Percentiles rank a stretch among this genome's conserved stretches.
Conservation (phyloP, 1,140 invertebrate genomes). For the Mercenaria mercenaria region DNA sequence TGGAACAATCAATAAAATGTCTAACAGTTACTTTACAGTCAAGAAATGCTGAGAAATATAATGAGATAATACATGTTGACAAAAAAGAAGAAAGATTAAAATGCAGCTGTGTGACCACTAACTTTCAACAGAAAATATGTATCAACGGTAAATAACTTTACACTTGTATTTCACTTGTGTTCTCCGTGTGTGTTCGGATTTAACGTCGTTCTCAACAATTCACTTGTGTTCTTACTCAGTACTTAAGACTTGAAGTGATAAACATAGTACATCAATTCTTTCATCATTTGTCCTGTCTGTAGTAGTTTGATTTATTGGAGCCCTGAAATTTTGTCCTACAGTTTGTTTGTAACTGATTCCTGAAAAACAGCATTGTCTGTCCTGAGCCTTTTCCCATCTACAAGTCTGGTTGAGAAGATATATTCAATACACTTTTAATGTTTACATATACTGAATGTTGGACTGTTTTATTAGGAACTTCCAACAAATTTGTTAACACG, state of each 20-base stretch:
- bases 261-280: conserved; percentile 11
- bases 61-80: neutral
- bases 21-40: too few species aligned
- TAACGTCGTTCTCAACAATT: too few species aligned
- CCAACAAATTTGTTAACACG: neutral
- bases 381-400: neutral
- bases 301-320: neutral
- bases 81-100: neutral
- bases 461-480: conserved; percentile 16
- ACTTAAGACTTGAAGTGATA: neutral
- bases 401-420: conserved; percentile 42
- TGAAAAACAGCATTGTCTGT: conserved; percentile 54
- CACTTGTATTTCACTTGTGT: too few species aligned
- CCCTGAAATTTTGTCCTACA: conserved; percentile 24
- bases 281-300: conserved; percentile 13
- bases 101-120: neutral
- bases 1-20: too few species aligned
- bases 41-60: neutral
- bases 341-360: conserved; percentile 8
- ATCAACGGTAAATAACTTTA: too few species aligned
- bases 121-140: too few species aligned
- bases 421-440: conserved; percentile 65
- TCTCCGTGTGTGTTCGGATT: too few species aligned
- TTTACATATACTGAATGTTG: conserved; percentile 32
- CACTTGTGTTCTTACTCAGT: too few species aligned